Conservation (phyloP, 2,797 vertebrate genomes). For the Myripristis jacobus region DNA sequence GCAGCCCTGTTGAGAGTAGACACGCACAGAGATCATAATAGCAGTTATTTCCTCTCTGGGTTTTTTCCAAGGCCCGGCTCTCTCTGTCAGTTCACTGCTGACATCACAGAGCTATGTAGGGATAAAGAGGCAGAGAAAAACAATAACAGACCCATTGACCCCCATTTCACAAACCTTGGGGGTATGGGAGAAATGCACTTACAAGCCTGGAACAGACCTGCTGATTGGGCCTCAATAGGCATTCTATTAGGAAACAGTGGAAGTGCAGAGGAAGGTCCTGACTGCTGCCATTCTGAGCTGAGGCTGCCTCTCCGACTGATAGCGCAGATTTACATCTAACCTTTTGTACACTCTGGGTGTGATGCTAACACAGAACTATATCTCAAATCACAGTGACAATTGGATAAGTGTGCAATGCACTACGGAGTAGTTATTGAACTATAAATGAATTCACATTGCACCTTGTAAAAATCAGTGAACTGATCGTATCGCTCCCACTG, state of each 20-base stretch:
- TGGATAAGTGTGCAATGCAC: slow-evolving; percentile 37
- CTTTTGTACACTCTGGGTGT: slow-evolving; percentile 26
- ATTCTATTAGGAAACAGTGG: slow-evolving; percentile 65
- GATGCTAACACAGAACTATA: slow-evolving; percentile 31
- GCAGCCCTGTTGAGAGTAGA: slow-evolving; percentile 66
- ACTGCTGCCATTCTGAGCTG: slow-evolving; percentile 56
- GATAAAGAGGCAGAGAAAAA: slow-evolving; percentile 81
- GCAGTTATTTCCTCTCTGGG: slow-evolving; percentile 76
- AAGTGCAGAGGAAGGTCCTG: slow-evolving; percentile 59
- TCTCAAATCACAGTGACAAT: slow-evolving; percentile 44
- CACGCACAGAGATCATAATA: slow-evolving; percentile 69
- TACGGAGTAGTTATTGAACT: slow-evolving; percentile 39
- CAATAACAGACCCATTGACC: slow-evolving; percentile 82
- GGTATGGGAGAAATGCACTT: slow-evolving; percentile 76
- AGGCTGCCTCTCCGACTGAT: slow-evolving; percentile 43
- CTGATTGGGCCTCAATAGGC: slow-evolving; percentile 72
- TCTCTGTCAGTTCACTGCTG: slow-evolving; percentile 76
- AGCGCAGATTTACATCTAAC: slow-evolving; percentile 65
- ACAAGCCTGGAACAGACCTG: slow-evolving; percentile 64
- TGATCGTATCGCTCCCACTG: slow-evolving; percentile 47
- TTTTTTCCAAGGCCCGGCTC: slow-evolving; percentile 47
- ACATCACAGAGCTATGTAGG: slow-evolving; percentile 73
- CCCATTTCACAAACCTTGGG: slow-evolving; percentile 79
- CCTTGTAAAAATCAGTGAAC: slow-evolving; percentile 45
- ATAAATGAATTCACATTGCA: slow-evolving; percentile 44